These are phyloP conservation scores for Girardinus metallicus DNA, from an alignment of 2,797 vertebrate genomes.

Conservation along the genomic window DNA sequence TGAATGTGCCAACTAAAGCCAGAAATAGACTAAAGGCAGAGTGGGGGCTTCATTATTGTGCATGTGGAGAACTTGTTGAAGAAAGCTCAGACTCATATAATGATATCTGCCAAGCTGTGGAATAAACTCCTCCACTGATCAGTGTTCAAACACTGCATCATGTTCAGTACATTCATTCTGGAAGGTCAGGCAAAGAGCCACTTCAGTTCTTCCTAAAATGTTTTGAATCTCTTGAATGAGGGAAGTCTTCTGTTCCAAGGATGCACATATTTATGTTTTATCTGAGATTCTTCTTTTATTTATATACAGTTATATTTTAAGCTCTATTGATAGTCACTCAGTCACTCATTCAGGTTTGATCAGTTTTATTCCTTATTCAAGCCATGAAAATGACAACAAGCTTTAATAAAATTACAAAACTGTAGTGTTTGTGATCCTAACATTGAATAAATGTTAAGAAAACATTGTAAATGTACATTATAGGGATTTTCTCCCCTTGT, in stretches of 20 bases:
- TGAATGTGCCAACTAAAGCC: slow-evolving; percentile 62
- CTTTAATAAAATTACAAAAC: background rate
- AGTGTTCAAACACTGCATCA: background rate
- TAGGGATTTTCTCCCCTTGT: too few relatives aligned
- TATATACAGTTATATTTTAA: background rate
- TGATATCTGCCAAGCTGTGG: background rate
- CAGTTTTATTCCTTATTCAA: background rate
- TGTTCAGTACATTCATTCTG: background rate
- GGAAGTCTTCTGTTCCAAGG: background rate
- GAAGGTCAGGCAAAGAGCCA: background rate
- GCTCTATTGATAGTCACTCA: background rate
- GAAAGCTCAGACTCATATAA: background rate
- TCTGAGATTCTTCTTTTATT: background rate
- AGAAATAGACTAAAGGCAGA: slow-evolving; percentile 50
- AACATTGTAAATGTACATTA: too few relatives aligned
- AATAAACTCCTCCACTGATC: background rate
- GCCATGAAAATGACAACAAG: background rate
- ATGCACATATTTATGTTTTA: background rate
- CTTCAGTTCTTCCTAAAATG: background rate
- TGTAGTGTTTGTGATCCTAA: background rate
- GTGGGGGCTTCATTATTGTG: background rate
- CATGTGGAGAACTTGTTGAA: background rate
- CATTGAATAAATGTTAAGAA: background rate
- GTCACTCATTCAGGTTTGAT: background rate
- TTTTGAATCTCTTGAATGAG: background rate